Evolutionary conservation across 2,888 invertebrate species (phyloP).

Genomic region (Heteromyza rotundicornis): DNA sequence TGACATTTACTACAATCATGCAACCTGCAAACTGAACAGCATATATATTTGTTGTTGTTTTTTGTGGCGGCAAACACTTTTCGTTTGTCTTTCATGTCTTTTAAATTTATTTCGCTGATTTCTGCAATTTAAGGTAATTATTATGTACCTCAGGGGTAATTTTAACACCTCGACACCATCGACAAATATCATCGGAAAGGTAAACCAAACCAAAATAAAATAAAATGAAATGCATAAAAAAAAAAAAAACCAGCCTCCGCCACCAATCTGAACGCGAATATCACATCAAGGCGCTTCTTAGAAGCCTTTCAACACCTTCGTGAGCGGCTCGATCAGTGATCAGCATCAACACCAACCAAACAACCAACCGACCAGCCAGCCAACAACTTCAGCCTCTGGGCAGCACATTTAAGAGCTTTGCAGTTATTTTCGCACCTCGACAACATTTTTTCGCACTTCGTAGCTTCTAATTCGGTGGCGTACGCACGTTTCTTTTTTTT

Average conservation of each 20-base stretch:
- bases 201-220: conserved; percentile 21
- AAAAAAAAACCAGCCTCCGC: too few species aligned
- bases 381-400: conserved; percentile 12
- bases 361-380: conserved; percentile 16
- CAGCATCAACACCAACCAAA: background rate
- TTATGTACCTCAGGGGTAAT: conserved; percentile 62
- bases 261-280: background rate
- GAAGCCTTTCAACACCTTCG: conserved; percentile 57
- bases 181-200: conserved; percentile 51
- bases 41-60: too few species aligned
- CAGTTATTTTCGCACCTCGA: conserved; percentile 61
- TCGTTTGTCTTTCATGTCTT: conserved; percentile 17
- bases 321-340: conserved; percentile 30
- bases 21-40: too few species aligned
- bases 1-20: too few species aligned
- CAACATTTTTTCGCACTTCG: conserved; percentile 56
- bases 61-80: background rate
- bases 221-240: background rate
- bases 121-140: conserved; percentile 62
- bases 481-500: conserved; percentile 2
- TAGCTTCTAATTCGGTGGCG: conserved; percentile 42
- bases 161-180: conserved; percentile 62
- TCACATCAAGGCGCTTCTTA: conserved; percentile 46
- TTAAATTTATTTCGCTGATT: conserved; percentile 58
- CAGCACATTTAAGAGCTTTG: conserved; percentile 34